Percentiles rank a stretch among this genome's conserved stretches.
Evolutionary conservation across 2,888 invertebrate genomes (phyloP).

Genomic region (Drosophila kambysellisi): DNA sequence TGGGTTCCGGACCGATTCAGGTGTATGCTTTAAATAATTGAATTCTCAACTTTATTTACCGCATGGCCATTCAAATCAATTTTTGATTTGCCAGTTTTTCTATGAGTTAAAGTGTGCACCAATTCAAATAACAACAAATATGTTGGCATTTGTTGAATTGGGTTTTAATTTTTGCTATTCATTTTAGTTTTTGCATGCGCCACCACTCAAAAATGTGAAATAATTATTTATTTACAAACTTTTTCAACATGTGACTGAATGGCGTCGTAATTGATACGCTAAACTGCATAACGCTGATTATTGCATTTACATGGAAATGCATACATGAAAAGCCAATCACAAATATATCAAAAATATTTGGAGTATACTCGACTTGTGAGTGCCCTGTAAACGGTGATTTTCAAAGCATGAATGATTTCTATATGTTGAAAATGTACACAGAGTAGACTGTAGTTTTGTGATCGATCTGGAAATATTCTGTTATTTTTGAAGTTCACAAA

Average conservation of each 20-base stretch:
- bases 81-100: conserved; percentile 67
- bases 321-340: conserved; percentile 47
- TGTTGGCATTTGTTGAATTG: conserved; percentile 19
- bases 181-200: neutral
- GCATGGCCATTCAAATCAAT: conserved; percentile 76
- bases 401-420: neutral
- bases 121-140: conserved; percentile 3
- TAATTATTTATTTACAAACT: conserved; percentile 67
- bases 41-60: conserved; percentile 71
- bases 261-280: conserved; percentile 75
- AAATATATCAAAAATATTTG: conserved; percentile 9
- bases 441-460: neutral
- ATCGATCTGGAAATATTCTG: neutral
- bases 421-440: neutral
- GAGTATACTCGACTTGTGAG: neutral
- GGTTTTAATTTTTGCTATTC: conserved; percentile 33
- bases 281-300: conserved; percentile 78
- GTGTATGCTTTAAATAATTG: conserved; percentile 66
- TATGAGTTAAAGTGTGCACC: conserved; percentile 34
- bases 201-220: conserved; percentile 40
- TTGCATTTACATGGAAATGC: conserved; percentile 68
- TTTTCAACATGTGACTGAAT: conserved; percentile 50
- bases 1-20: conserved; percentile 24
- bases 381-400: neutral
- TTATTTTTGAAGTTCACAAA: neutral